A percentile compares a stretch with the other conserved stretches of the same genome.
Evolutionary conservation across 2,888 invertebrate genomes (phyloP).

Genomic region (Lottia scabra): DNA sequence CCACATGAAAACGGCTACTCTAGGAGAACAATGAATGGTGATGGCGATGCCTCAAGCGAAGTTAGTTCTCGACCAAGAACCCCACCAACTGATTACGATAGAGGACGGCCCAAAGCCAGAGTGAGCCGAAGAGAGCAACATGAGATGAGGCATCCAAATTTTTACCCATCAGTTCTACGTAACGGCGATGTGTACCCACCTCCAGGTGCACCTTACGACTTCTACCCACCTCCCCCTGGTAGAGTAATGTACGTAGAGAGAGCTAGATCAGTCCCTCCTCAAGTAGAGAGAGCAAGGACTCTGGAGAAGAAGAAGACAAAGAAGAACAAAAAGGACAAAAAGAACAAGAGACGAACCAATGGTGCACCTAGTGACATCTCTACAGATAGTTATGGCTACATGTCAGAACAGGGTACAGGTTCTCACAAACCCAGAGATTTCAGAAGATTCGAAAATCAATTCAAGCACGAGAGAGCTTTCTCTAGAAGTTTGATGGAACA

Average conservation of each 20-base stretch:
- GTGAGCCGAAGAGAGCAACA: conserved; percentile 27
- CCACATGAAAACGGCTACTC: conserved; percentile 22
- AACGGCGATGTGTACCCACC: conserved; percentile 8
- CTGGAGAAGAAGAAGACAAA: conserved; percentile 33
- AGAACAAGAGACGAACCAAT: conserved; percentile 29
- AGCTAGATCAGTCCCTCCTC: conserved; percentile 44
- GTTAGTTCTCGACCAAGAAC: conserved; percentile 47
- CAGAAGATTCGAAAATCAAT: conserved; percentile 51
- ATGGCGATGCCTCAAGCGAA: conserved; percentile 34
- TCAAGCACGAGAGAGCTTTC: conserved; percentile 55
- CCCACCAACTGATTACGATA: conserved; percentile 58
- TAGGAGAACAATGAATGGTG: conserved; percentile 28
- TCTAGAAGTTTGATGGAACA: conserved; percentile 47
- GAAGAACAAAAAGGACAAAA: conserved; percentile 40
- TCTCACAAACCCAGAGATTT: conserved; percentile 48
- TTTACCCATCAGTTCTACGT: conserved; percentile 9
- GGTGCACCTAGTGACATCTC: conserved; percentile 37
- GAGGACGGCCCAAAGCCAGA: conserved; percentile 23
- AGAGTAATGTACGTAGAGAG: conserved; percentile 36
- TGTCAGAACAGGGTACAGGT: conserved; percentile 39
- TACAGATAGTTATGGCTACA: conserved; percentile 49
- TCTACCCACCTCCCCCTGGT: conserved; percentile 40
- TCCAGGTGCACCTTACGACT: conserved; percentile 35
- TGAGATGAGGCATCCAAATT: conserved; percentile 14
- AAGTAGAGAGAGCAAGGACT: conserved; percentile 23